phyloP scores from a whole-genome alignment of 2,113 vertebrate species.

The Prunella fulvescens region DNA sequence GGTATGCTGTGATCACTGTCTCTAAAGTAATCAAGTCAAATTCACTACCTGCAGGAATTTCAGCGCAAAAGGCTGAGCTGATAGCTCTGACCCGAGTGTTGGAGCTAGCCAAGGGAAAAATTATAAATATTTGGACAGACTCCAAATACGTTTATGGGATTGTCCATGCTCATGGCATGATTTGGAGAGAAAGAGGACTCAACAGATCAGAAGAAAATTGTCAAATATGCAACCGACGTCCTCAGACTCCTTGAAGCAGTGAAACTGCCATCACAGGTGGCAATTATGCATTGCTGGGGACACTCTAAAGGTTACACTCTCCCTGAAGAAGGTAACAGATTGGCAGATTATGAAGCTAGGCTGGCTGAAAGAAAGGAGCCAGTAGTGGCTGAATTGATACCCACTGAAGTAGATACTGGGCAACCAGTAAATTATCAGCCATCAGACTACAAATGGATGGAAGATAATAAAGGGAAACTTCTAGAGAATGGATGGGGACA shows the following conservation, averaged over 20 bases:
- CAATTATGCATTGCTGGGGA: neutral
- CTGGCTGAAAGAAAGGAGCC: neutral
- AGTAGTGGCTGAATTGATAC: neutral
- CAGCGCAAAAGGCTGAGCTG: neutral
- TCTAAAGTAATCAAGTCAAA: neutral
- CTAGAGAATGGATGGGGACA: neutral
- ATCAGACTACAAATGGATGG: neutral
- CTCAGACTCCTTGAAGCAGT: neutral
- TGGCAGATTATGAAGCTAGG: neutral
- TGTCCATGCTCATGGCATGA: too few relatives aligned
- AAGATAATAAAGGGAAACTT: neutral
- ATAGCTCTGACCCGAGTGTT: neutral
- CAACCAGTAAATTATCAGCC: neutral
- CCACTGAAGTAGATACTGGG: neutral
- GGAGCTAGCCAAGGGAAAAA: too few relatives aligned
- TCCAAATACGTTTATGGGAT: too few relatives aligned
- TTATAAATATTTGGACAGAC: too few relatives aligned
- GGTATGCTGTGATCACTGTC: neutral
- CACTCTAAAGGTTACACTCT: neutral
- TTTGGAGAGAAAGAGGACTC: neutral
- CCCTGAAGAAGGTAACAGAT: neutral
- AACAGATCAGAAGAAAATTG: neutral
- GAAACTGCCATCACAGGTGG: neutral
- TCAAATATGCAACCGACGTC: neutral
- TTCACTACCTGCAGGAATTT: neutral